Percentiles rank a stretch among this genome's conserved stretches.
phyloP scores from a whole-genome alignment of 2,797 vertebrate genomes.

The Gastrophryne carolinensis region DNA sequence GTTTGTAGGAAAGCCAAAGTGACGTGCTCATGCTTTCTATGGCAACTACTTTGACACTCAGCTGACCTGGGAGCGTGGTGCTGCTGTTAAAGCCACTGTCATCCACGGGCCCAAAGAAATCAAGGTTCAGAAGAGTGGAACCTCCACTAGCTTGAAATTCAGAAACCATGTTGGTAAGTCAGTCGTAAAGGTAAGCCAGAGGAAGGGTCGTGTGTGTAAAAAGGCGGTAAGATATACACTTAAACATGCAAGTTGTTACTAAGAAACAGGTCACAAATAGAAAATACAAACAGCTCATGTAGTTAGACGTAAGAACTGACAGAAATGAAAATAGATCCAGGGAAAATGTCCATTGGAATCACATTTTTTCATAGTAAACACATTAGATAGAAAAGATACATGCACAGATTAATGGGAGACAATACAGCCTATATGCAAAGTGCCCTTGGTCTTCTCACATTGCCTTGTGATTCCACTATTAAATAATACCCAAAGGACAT shows the following conservation, averaged over 20 bases:
- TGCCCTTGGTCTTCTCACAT: not conserved
- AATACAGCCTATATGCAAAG: slow-evolving; percentile 54
- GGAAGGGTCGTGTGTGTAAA: slow-evolving; percentile 73
- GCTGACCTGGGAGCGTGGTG: slow-evolving; percentile 91
- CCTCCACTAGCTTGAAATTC: slow-evolving; percentile 90
- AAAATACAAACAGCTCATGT: slow-evolving; percentile 71
- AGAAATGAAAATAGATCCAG: slow-evolving; percentile 69
- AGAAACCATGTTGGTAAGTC: slow-evolving; percentile 80
- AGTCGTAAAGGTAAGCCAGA: slow-evolving; percentile 77
- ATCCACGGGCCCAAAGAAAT: slow-evolving; percentile 92
- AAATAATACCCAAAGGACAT: no score
- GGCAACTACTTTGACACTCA: slow-evolving; percentile 66
- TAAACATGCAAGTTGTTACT: slow-evolving; percentile 80
- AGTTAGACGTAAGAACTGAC: slow-evolving; percentile 66
- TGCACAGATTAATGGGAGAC: slow-evolving; percentile 76
- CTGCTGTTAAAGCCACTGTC: slow-evolving; percentile 83
- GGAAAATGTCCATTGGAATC: slow-evolving; percentile 57
- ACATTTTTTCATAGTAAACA: not conserved
- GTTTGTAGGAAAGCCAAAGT: slow-evolving; percentile 81
- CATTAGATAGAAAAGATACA: slow-evolving; percentile 62
- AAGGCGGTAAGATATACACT: slow-evolving; percentile 82
- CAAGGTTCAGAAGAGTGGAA: slow-evolving; percentile 88
- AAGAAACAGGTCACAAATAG: slow-evolving; percentile 73
- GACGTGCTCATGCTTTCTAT: slow-evolving; percentile 71
- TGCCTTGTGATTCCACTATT: no score